Conservation (phyloP, 2,113 vertebrate species). For the Pampusana beccarii region DNA sequence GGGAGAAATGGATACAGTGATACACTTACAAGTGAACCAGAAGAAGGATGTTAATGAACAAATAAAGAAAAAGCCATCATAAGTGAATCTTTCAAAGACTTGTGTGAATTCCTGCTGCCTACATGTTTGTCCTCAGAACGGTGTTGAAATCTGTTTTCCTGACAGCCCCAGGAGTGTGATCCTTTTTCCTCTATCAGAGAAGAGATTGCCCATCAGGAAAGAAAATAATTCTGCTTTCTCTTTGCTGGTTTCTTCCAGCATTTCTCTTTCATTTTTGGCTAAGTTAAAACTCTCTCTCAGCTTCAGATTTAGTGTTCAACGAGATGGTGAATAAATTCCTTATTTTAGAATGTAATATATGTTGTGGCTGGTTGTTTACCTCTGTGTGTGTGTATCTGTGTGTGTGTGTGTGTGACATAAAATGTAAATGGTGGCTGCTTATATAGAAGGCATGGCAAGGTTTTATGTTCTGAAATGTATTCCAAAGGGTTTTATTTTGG, state of each 20-base stretch:
- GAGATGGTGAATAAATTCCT: background rate
- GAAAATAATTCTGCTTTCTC: background rate
- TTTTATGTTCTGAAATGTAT: background rate
- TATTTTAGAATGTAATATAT: background rate
- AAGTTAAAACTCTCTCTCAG: background rate
- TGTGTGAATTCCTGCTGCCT: background rate
- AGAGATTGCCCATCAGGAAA: background rate
- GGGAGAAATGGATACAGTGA: background rate
- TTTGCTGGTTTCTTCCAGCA: background rate
- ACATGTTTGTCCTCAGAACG: background rate
- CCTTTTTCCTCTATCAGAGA: background rate
- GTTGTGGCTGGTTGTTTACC: background rate
- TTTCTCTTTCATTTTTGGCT: background rate
- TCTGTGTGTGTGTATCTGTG: fast-evolving
- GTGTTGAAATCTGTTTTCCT: background rate
- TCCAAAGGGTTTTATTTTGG: background rate
- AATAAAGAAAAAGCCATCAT: background rate
- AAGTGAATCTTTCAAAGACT: background rate
- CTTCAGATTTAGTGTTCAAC: background rate
- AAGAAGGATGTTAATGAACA: background rate
- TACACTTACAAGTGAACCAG: background rate
- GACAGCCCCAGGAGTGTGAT: background rate
- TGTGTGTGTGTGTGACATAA: background rate
- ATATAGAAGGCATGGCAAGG: background rate
- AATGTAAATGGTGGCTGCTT: background rate